These are phyloP conservation scores for Chymomyza fuscimana DNA, from an alignment of 2,888 invertebrate species.

Conservation along the genomic window DNA sequence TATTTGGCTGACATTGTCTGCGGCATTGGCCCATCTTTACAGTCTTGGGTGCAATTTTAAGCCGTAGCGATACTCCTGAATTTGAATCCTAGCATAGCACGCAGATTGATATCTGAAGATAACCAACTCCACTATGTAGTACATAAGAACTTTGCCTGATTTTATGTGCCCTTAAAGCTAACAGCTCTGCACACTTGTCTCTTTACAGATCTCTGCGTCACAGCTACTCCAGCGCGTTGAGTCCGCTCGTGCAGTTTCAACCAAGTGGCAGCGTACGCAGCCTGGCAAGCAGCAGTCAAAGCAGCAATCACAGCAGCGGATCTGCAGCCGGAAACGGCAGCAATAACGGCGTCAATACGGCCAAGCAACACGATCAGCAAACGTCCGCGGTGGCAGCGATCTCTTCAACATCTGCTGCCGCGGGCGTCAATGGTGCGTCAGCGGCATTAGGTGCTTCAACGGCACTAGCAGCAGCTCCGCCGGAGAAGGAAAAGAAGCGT, in stretches of 20 bases:
- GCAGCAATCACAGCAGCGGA: conserved; percentile 42
- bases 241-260: conserved; percentile 57
- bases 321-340: conserved; percentile 37
- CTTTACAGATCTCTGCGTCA: conserved; percentile 55
- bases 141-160: not conserved
- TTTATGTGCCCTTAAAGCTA: not conserved
- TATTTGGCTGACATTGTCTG: no score
- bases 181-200: not conserved
- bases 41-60: no score
- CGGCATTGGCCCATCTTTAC: no score
- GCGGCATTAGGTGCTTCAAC: conserved; percentile 22
- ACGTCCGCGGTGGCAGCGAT: conserved; percentile 50
- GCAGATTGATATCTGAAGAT: no score
- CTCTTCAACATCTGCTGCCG: conserved; percentile 42
- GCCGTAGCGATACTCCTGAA: no score
- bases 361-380: conserved; percentile 64
- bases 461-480: conserved; percentile 43
- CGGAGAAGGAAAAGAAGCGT: conserved; percentile 78
- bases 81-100: no score
- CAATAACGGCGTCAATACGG: conserved; percentile 61
- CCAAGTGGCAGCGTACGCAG: conserved; percentile 70
- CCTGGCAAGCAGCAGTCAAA: conserved; percentile 60
- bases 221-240: conserved; percentile 53
- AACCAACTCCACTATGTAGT: no score
- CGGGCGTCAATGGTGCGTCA: conserved; percentile 35